Percentiles rank a stretch among this genome's conserved stretches.
Evolutionary conservation across 1,140 invertebrate genomes (phyloP).

Genomic region (Aphelenchoides besseyi): DNA sequence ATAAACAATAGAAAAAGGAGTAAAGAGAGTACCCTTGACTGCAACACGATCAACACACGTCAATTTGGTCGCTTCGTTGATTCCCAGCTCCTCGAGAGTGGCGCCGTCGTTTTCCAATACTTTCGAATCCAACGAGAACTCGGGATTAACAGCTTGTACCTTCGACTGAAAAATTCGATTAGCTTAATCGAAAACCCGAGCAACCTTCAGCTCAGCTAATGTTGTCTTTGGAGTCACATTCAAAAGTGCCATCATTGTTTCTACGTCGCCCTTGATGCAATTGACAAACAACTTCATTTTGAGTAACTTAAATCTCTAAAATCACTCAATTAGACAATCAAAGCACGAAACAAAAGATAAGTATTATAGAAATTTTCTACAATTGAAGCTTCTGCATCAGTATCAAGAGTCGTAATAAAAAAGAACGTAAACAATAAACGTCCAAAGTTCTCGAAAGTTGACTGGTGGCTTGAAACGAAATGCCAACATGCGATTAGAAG

Average conservation of each 20-base stretch:
- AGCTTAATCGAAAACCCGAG: background rate
- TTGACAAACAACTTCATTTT: background rate
- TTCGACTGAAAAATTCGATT: constrained; percentile 1
- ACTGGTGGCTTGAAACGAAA: too few species aligned
- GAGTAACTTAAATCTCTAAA: too few species aligned
- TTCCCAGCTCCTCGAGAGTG: background rate
- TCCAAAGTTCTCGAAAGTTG: too few species aligned
- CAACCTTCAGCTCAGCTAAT: background rate
- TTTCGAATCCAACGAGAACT: background rate
- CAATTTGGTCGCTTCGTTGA: background rate
- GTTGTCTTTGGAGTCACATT: background rate
- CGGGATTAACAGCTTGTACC: background rate
- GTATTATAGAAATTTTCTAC: too few species aligned
- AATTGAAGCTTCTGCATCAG: too few species aligned
- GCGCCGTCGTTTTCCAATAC: background rate
- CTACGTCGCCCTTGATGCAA: background rate
- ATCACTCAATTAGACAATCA: too few species aligned
- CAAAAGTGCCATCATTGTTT: background rate
- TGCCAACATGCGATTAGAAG: too few species aligned
- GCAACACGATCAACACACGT: background rate
- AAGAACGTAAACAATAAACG: too few species aligned
- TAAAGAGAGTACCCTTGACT: too few species aligned
- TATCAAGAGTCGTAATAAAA: too few species aligned
- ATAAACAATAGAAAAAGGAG: background rate
- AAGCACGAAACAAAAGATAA: too few species aligned